phyloP scores from a whole-genome alignment of 2,797 vertebrate genomes.

The Coilia nasus region DNA sequence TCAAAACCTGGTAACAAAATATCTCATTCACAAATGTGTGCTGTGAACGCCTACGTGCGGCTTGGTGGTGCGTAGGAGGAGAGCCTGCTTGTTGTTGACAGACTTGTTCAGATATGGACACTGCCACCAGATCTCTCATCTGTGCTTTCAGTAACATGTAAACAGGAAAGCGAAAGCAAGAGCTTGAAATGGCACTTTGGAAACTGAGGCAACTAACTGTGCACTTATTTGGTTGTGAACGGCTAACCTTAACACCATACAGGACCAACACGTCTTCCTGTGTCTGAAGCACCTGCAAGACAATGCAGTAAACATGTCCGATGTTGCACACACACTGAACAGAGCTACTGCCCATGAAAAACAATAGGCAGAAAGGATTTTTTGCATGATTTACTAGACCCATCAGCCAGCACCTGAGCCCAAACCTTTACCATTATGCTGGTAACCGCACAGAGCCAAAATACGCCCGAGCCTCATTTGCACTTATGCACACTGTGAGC shows the following conservation, averaged over 20 bases:
- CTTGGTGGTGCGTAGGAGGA: not conserved
- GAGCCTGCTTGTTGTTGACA: not conserved
- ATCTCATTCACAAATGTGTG: not conserved
- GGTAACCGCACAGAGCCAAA: not conserved
- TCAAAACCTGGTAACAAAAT: not conserved
- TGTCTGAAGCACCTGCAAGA: not conserved
- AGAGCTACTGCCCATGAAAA: not conserved
- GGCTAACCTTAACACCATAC: not conserved
- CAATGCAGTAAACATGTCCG: not conserved
- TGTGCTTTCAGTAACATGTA: not conserved
- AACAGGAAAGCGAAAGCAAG: constrained; percentile 2
- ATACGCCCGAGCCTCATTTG: not conserved
- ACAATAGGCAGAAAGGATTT: not conserved
- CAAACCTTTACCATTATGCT: not conserved
- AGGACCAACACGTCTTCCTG: not conserved
- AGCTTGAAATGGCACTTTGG: not conserved
- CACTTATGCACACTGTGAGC: not conserved
- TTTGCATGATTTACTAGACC: not conserved
- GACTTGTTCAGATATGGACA: not conserved
- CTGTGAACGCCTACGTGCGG: not conserved
- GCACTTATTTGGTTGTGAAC: not conserved
- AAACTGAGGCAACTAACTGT: not conserved
- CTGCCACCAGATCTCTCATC: not conserved
- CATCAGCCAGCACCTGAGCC: not conserved
- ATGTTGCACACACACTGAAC: not conserved